Evolutionary conservation across 2,888 invertebrate species (phyloP), one percentile per base, ranked within the genome.

Genomic region (Oegoconia quadripuncta): DNA sequence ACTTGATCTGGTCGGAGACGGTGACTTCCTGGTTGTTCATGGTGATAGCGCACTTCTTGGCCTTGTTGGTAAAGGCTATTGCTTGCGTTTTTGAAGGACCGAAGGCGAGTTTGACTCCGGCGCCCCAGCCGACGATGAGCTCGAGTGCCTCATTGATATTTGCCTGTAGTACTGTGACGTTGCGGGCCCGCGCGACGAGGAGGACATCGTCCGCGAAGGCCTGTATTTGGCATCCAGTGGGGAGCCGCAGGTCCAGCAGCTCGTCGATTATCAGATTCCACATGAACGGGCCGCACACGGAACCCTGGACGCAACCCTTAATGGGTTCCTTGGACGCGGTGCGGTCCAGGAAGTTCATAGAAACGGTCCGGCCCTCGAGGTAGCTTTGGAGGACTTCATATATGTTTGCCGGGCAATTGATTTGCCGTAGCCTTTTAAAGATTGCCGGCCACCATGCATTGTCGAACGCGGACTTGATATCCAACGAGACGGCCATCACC

Each of bases 361-460:
- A 22, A 1, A 48, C 46, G 2, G 6, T 22, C 1, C 48, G 32
- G 3, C 41, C 13, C 3, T 12, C n/a, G 0, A 34, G 8, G 22
- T 51, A 51, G 28, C 26, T 39, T 1, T 12, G 12, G 1, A 50
- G 26, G 1, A 46, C 28, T 8, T 12, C 23, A 25, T 34, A 56
- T 0, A 56, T 39, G 17, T 59, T 56, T 0, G 6, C 4, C 0
- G 57, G 57, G 26, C 53, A 55, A 0, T 38, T 17, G 0, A 46
- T 36, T 1, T 39, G 8, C 6, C 27, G 25, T 0, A 60, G 42
- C 6, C 50, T n/a, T 1, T 44, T 5, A 1, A 56, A 38, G 0
- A 59, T 35, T 0, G 43, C 31, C 0, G 55, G 53, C 55, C 52
- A 55, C 55, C 52, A 55, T 1, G 50, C 47, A 18, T 46, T 38